These are phyloP conservation scores for Blennius ocellaris DNA, from an alignment of 2,113 vertebrate genomes.

Conservation along the genomic window DNA sequence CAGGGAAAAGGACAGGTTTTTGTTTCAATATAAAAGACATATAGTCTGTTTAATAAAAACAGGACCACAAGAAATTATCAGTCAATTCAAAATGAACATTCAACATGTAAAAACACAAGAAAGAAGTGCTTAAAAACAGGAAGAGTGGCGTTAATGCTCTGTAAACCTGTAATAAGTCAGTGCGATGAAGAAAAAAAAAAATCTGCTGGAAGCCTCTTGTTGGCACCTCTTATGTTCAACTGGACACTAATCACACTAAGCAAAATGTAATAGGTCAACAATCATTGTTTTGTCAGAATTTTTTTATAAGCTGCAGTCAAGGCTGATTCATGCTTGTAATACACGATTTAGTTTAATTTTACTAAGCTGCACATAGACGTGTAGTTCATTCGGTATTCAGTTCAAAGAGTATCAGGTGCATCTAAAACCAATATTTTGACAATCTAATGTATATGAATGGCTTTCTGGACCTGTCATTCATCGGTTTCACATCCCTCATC, in stretches of 20 bases:
- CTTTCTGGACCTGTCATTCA: conserved; percentile 10
- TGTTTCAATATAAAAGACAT: conserved; percentile 1
- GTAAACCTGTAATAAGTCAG: conserved; percentile 20
- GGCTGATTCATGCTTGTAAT: not conserved
- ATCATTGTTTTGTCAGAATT: not conserved
- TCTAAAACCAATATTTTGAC: conserved; percentile 20
- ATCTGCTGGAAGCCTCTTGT: not conserved
- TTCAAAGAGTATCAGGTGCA: not conserved
- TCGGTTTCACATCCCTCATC: conserved; percentile 6
- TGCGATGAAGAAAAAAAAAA: not conserved
- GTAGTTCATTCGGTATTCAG: conserved; percentile 3
- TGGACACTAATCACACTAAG: not conserved
- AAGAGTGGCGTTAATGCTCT: not conserved
- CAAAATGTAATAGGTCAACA: not conserved
- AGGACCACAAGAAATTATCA: conserved; percentile 3
- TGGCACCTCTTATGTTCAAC: not conserved
- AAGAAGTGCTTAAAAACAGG: not conserved
- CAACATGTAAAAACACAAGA: conserved; percentile 13
- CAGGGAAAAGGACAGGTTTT: conserved; percentile 18
- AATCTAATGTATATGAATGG: conserved; percentile 26
- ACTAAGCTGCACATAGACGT: conserved; percentile 4
- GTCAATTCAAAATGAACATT: not conserved
- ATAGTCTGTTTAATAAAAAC: not conserved
- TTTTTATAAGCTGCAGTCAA: not conserved
- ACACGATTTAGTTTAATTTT: conserved; percentile 1